A percentile compares a stretch with the other conserved stretches of the same genome.
phyloP scores from a whole-genome alignment of 2,888 invertebrate genomes.

The Tachina fera region DNA sequence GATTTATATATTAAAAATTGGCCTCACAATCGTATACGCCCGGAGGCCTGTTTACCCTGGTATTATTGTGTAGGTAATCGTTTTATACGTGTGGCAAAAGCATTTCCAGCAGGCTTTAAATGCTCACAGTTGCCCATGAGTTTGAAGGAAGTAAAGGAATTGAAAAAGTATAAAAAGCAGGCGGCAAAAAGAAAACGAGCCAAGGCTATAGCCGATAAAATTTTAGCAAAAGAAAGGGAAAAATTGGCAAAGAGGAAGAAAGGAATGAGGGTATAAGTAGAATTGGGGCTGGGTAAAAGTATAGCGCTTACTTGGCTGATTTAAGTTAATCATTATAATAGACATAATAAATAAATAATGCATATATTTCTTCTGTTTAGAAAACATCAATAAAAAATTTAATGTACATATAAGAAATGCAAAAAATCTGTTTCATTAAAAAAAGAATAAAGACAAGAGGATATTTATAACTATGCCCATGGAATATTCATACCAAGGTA shows the following conservation, averaged over 20 bases:
- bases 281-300: not conserved
- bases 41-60: slow-evolving; percentile 76
- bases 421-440: no score
- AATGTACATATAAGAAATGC: no score
- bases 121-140: slow-evolving; percentile 76
- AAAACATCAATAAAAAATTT: no score
- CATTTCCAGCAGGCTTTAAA: slow-evolving; percentile 76
- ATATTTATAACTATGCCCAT: no score
- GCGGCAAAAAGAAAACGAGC: slow-evolving; percentile 3
- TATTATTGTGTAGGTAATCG: slow-evolving; percentile 77
- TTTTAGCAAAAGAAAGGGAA: not conserved
- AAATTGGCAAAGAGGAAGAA: not conserved
- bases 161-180: not conserved
- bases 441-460: no score
- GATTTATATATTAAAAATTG: slow-evolving; percentile 75
- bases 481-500: no score
- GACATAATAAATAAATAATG: not conserved
- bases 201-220: slow-evolving; percentile 20
- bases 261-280: not conserved
- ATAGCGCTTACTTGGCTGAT: not conserved
- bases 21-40: slow-evolving; percentile 74
- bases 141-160: slow-evolving; percentile 70
- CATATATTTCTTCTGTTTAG: no score
- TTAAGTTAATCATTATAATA: not conserved
- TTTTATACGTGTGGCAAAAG: slow-evolving; percentile 74